Evolutionary conservation across 1,140 invertebrate genomes (phyloP).

Genomic region (Rhagoletis pomonella): DNA sequence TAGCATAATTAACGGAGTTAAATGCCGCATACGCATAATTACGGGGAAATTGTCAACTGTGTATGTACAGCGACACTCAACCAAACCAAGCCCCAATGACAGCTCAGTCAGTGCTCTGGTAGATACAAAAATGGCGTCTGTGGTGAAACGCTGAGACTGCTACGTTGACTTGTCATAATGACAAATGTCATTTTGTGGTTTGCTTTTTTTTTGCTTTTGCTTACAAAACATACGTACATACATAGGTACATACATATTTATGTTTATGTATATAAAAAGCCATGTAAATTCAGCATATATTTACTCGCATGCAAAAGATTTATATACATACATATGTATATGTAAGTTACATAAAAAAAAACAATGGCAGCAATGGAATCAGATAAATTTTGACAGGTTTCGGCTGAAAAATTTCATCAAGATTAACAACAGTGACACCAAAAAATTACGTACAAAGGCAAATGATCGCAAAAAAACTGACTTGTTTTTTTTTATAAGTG

Average conservation of each 20-base stretch:
- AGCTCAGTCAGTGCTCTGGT: neutral
- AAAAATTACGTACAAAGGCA: constrained; percentile 13
- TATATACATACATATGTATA: neutral
- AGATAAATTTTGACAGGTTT: constrained; percentile 56
- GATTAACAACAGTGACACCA: constrained; percentile 53
- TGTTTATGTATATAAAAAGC: neutral
- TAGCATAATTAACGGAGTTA: constrained; percentile 71
- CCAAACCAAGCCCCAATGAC: constrained; percentile 51
- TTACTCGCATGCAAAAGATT: neutral
- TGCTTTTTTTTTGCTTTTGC: too few relatives aligned
- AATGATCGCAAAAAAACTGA: neutral
- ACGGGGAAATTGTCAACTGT: constrained; percentile 65
- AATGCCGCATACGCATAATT: constrained; percentile 69
- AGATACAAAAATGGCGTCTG: constrained; percentile 57
- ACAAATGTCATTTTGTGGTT: constrained; percentile 25
- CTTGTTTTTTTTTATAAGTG: neutral
- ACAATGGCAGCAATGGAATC: constrained; percentile 25
- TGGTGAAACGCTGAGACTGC: constrained; percentile 59
- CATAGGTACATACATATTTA: neutral
- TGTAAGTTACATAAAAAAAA: neutral
- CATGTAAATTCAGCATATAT: too few relatives aligned
- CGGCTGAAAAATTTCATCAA: constrained; percentile 56
- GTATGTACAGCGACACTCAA: constrained; percentile 12
- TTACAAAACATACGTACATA: too few relatives aligned
- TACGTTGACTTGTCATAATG: constrained; percentile 53